Base-by-base conservation (phyloP, 2,888 invertebrate genomes). In the Tuta absoluta region DNA sequence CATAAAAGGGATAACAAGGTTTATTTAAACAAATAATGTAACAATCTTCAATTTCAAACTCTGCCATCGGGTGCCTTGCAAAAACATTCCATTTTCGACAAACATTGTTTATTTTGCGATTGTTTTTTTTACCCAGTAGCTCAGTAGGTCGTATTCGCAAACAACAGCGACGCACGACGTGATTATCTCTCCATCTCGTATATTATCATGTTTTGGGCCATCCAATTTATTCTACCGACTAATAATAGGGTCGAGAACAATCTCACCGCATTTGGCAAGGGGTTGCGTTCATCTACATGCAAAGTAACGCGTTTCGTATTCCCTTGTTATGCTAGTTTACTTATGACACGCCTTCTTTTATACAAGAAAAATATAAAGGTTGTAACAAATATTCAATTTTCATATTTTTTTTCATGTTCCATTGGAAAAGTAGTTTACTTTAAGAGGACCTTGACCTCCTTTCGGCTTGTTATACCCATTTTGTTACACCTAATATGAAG, bases 161-260 rank as follows among this genome's bases (percentile, higher is more conserved):
- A 66, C 63, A 65, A 21, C 65, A 49, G 45, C n/a, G 45, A 2
- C 28, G 45, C 19, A 51, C 59, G 63, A 60, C 63, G 60, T 61
- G 45, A 63, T 66, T 66, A 65, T 63, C 53, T 56, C 53, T 45
- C 41, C 65, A 66, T 66, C 41, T 63, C 56, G 37, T 56, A 51
- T 66, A 63, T 66, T 63, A 66, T 63, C 65, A 66, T 63, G 56
- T 63, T 66, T 53, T 66, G 28, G 17, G 60, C 63, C 63, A 66
- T 66, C 65, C 65, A 66, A 66, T 66, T 63, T 66, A 66, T 66
- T 63, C 65, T 63, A 63, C 60, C 59, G 63, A 63, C 63, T 63
- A 66, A 66, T 66, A 66, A 66, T 66, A 60, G 63, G 23, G 21
- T 33, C 17, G 17, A 33, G 21, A 60, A 38, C 17, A 58, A 56